These are phyloP conservation scores for Patella caerulea DNA, from an alignment of 2,888 invertebrate genomes.

Conservation along the genomic window DNA sequence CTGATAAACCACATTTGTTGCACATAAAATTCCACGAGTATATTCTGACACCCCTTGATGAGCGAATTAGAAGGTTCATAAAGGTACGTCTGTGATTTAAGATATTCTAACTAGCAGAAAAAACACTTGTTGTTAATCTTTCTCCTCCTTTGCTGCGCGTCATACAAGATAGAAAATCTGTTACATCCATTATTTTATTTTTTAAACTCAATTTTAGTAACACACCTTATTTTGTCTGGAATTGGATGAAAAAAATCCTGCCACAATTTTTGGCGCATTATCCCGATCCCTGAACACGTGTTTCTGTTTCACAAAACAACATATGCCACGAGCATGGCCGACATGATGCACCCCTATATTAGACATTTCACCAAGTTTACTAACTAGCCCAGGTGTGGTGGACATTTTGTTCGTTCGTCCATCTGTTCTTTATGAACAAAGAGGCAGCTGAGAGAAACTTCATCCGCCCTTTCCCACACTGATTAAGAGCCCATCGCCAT, in stretches of 20 bases:
- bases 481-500: neutral
- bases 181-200: too few species aligned
- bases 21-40: constrained; percentile 1
- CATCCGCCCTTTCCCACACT: constrained; percentile 24
- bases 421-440: constrained; percentile 21
- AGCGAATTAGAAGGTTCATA: neutral
- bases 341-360: too few species aligned
- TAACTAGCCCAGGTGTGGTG: constrained; percentile 8
- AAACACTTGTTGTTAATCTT: too few species aligned
- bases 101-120: neutral
- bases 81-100: constrained; percentile 2
- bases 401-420: constrained; percentile 19
- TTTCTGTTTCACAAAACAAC: constrained; percentile 15
- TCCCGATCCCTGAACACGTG: neutral
- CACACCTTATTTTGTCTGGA: too few species aligned
- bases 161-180: too few species aligned
- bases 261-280: too few species aligned
- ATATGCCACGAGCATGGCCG: neutral
- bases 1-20: constrained; percentile 6
- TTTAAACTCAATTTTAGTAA: too few species aligned
- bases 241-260: too few species aligned
- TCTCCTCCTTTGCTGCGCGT: too few species aligned
- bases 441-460: constrained; percentile 17
- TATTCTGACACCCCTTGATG: constrained; percentile 3
- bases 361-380: constrained; percentile 12